phyloP scores from a whole-genome alignment of 2,797 vertebrate genomes.

The Lutjanus campechanus region DNA sequence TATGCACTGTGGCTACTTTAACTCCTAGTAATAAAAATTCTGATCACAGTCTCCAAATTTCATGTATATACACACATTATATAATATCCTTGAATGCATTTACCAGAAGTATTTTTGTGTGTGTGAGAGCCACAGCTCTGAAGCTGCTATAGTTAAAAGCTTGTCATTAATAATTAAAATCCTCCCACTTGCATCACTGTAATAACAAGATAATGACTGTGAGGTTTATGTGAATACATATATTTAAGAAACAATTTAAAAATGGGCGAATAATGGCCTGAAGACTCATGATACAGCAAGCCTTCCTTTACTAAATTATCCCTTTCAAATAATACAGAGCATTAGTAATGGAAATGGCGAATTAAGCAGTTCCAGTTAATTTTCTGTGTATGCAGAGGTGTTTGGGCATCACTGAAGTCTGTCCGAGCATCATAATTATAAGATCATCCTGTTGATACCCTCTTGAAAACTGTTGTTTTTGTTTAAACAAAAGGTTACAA shows the following conservation, averaged over 20 bases:
- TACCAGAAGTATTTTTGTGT: background rate
- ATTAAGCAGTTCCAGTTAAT: background rate
- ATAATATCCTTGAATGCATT: background rate
- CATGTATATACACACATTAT: background rate
- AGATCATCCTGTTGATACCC: background rate
- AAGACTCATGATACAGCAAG: background rate
- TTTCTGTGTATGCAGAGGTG: background rate
- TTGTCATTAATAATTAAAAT: constrained; percentile 27
- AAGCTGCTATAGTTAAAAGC: constrained; percentile 1
- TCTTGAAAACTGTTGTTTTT: background rate
- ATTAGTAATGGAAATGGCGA: background rate
- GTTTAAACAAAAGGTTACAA: background rate
- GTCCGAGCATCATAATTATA: background rate
- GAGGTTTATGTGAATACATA: constrained; percentile 14
- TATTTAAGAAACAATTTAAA: constrained; percentile 9
- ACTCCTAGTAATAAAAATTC: background rate
- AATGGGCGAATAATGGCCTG: background rate
- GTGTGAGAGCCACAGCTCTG: background rate
- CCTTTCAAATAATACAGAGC: background rate
- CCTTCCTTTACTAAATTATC: background rate
- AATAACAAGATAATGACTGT: constrained; percentile 26
- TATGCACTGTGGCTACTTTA: background rate
- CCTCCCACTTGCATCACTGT: constrained; percentile 11
- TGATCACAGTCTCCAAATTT: background rate
- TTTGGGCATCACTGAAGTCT: background rate